Evolutionary conservation across 2,113 vertebrate species (phyloP).

Genomic region (Solenodon paradoxus): DNA sequence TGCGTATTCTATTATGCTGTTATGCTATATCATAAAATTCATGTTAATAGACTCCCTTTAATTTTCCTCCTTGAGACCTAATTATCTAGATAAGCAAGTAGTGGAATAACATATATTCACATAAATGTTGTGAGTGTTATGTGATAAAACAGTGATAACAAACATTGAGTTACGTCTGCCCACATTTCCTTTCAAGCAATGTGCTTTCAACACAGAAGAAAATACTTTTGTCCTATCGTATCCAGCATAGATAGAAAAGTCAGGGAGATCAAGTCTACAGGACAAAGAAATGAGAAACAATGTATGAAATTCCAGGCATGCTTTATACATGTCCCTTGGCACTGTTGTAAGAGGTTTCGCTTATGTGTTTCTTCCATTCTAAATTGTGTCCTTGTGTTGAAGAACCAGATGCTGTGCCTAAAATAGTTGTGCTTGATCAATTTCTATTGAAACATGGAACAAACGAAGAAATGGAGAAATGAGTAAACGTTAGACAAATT

Average conservation of each 20-base stretch:
- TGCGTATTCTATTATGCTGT: too few relatives aligned
- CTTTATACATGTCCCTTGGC: not conserved
- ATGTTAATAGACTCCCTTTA: not conserved
- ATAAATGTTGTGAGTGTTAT: too few relatives aligned
- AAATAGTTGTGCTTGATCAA: not conserved
- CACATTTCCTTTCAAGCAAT: not conserved
- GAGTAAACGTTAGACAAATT: not conserved
- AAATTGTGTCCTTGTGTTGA: not conserved
- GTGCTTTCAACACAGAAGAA: not conserved
- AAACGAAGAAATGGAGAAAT: not conserved
- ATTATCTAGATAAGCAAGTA: too few relatives aligned
- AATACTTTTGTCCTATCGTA: fast-evolving
- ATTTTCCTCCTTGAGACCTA: not conserved
- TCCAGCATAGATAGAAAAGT: not conserved
- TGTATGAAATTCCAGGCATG: not conserved
- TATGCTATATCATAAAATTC: not conserved
- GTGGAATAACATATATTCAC: not conserved
- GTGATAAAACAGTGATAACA: not conserved
- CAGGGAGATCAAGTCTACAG: not conserved
- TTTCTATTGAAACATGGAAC: not conserved
- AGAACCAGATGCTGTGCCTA: not conserved
- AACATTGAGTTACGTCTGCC: fast-evolving
- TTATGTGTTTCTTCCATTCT: not conserved
- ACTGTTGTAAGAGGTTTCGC: fast-evolving
- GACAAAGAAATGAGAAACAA: not conserved